Conservation (phyloP, 1,140 invertebrate species). For the Atta cephalotes region DNA sequence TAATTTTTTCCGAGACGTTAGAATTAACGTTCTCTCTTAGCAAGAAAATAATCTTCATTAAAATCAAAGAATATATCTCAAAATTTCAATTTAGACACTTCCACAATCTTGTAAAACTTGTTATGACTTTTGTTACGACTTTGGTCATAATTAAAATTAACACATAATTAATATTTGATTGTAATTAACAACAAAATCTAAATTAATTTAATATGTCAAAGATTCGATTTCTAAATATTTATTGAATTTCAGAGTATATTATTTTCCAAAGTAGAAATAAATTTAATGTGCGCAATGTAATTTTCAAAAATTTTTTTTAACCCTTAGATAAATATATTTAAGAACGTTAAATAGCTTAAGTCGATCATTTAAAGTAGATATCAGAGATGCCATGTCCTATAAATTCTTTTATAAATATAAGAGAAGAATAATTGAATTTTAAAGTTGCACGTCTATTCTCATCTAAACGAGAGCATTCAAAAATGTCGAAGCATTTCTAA, state of each 20-base stretch:
- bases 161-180: background rate
- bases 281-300: background rate
- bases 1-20: background rate
- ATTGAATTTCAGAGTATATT: background rate
- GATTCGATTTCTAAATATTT: background rate
- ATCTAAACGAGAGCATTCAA: background rate
- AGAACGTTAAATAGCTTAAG: slow-evolving; percentile 4
- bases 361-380: background rate
- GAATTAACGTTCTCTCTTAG: background rate
- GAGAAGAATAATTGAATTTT: slow-evolving; percentile 14
- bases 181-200: background rate
- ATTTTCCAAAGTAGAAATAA: background rate
- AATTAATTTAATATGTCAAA: background rate
- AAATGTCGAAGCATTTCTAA: slow-evolving; percentile 23
- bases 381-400: background rate
- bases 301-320: background rate
- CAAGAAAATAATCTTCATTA: background rate
- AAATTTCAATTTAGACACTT: background rate
- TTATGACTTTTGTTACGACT: background rate
- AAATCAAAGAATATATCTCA: background rate
- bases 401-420: slow-evolving; percentile 5
- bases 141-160: background rate
- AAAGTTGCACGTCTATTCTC: background rate
- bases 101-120: background rate
- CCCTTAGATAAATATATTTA: background rate